Evolutionary conservation across 2,888 invertebrate species (phyloP).

Genomic region (Diarsia rubi): DNA sequence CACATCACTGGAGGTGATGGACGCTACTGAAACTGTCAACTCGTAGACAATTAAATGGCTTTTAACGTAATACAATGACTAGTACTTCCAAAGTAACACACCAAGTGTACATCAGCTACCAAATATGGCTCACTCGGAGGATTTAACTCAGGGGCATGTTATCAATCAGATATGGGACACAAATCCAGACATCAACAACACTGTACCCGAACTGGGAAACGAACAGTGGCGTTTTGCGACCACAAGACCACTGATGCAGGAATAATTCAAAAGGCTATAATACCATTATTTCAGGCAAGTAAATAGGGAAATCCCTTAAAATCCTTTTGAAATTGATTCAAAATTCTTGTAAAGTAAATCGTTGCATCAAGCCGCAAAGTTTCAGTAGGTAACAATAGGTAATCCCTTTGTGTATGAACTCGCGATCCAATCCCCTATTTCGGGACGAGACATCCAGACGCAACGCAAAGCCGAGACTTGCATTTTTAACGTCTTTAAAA

Average conservation of each 20-base stretch:
- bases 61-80: no score
- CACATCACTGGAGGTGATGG: no score
- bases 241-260: not conserved
- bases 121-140: no score
- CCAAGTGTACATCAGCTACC: no score
- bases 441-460: constrained; percentile 19
- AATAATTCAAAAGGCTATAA: not conserved
- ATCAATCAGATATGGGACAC: no score
- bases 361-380: not conserved
- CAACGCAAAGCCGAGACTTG: constrained; percentile 24
- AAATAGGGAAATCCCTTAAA: no score
- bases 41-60: no score
- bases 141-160: no score
- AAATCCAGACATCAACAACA: no score
- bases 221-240: not conserved
- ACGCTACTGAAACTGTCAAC: no score
- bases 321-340: not conserved
- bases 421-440: constrained; percentile 52
- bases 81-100: no score
- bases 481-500: constrained; percentile 55
- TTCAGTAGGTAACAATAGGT: not conserved
- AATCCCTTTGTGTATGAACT: constrained; percentile 11
- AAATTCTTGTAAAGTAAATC: not conserved
- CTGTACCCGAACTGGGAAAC: not conserved
- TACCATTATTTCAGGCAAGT: not conserved